Evolutionary conservation across 2,888 invertebrate genomes (phyloP), one percentile per base, ranked within the genome.

Genomic region (Ectemnius continuus): DNA sequence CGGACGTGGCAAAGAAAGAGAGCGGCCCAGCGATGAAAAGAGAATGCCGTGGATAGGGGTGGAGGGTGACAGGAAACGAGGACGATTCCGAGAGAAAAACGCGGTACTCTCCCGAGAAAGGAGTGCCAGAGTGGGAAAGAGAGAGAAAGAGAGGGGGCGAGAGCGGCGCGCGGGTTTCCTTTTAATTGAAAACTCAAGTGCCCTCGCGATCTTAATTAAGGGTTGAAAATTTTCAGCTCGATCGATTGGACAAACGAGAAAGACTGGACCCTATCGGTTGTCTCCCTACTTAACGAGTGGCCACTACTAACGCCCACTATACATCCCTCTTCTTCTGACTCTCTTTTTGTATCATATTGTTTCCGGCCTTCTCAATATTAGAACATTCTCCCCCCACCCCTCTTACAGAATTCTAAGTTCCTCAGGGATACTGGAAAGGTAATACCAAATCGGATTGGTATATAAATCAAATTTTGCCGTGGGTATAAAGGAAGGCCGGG

Each of bases 181-280:
- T 87, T 88, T 86, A 84, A 88, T 88, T 85, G 86, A 88, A 88
- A 86, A 85, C 84, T 88, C 85, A 85, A 88, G 88, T 87, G 83
- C 78, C 81, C 87, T 83, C 80, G 87, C 87, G 85, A 87, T 89
- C 89, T 89, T 88, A 88, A 88, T 89, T 87, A 88, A 89, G 88
- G 83, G 87, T 79, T 81, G 84, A 81, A 86, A 87, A 88, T 88
- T 87, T 85, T 84, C 81, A 85, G 83, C 84, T 84, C 86, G 86
- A 85, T 88, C 85, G 86, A 87, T 87, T 85, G 87, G 84, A 86
- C 82, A 86, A 86, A 84, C 83, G 85, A 82, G 84, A 75, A 78
- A 81, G 77, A 83, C 76, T 76, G 81, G 70, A 76, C 72, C 76
- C 80, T 76, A 84, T 83, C 82, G 78, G 81, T 75, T 77, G 75